Percentiles rank a stretch among this genome's conserved stretches.
Evolutionary conservation across 2,113 vertebrate genomes (phyloP).

Genomic region (Synchiropus splendidus): DNA sequence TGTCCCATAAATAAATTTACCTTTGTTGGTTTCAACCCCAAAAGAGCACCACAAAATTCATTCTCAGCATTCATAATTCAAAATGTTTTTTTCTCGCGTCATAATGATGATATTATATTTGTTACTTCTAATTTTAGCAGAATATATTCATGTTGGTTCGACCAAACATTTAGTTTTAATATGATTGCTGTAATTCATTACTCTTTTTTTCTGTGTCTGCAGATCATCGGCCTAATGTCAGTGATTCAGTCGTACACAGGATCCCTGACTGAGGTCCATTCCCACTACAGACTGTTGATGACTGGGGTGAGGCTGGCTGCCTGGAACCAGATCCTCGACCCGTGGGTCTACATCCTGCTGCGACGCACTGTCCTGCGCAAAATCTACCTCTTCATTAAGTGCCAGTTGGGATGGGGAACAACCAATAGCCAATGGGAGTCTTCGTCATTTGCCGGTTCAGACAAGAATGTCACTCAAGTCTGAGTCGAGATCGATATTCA

Average conservation of each 20-base stretch:
- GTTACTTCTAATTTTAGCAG: too few relatives aligned
- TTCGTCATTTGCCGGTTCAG: slow-evolving; percentile 69
- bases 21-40: too few relatives aligned
- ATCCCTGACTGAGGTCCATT: slow-evolving; percentile 31
- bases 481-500: slow-evolving; percentile 30
- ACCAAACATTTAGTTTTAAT: too few relatives aligned
- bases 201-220: slow-evolving; percentile 13
- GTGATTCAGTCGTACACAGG: slow-evolving; percentile 48
- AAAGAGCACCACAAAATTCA: too few relatives aligned
- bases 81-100: too few relatives aligned
- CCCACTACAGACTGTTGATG: slow-evolving; percentile 59
- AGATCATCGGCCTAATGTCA: slow-evolving; percentile 61
- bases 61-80: too few relatives aligned
- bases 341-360: slow-evolving; percentile 87
- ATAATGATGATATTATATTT: too few relatives aligned
- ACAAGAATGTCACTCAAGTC: slow-evolving; percentile 64
- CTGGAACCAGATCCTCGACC: slow-evolving; percentile 87
- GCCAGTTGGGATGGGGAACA: slow-evolving; percentile 45
- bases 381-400: slow-evolving; percentile 67
- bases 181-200: too few relatives aligned
- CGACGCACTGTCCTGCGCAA: slow-evolving; percentile 77
- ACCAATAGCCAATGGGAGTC: slow-evolving; percentile 68
- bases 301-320: slow-evolving; percentile 76
- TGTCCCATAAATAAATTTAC: too few relatives aligned
- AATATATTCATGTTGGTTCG: too few relatives aligned